These are phyloP conservation scores for Eristalinus sepulchralis DNA, from an alignment of 2,888 invertebrate species.

Conservation along the genomic window DNA sequence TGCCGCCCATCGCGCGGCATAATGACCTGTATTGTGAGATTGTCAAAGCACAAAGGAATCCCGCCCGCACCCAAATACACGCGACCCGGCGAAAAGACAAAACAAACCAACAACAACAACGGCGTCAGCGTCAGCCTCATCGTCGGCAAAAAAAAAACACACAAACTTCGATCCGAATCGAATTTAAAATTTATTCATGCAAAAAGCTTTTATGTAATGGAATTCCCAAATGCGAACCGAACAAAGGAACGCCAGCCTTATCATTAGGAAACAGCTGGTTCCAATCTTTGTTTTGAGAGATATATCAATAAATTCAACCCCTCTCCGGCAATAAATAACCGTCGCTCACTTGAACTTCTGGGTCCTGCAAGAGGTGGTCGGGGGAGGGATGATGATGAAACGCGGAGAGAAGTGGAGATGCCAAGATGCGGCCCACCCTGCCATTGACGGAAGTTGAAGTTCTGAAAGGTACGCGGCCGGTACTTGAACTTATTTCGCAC, in stretches of 20 bases:
- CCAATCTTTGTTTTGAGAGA: constrained; percentile 73
- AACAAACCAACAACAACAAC: neutral
- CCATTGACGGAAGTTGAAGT: constrained; percentile 2
- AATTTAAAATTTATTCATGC: constrained; percentile 72
- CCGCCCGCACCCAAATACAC: neutral
- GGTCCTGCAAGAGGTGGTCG: neutral
- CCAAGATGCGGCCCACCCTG: neutral
- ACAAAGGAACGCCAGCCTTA: constrained; percentile 63
- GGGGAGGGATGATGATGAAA: neutral
- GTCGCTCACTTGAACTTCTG: constrained; percentile 63
- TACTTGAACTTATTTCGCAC: constrained; percentile 37
- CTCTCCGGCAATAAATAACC: constrained; percentile 73
- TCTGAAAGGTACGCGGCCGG: constrained; percentile 22
- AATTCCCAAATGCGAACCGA: constrained; percentile 68
- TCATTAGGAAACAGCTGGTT: constrained; percentile 73
- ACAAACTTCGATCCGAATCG: constrained; percentile 66
- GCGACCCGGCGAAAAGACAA: neutral
- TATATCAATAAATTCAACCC: constrained; percentile 74
- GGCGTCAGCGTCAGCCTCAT: too few relatives aligned
- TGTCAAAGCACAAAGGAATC: constrained; percentile 66
- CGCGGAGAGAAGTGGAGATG: neutral
- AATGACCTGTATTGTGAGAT: constrained; percentile 70
- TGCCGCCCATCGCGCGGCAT: constrained; percentile 30
- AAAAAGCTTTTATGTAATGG: constrained; percentile 72
- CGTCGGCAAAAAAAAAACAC: neutral